phyloP scores from a whole-genome alignment of 2,797 vertebrate genomes.

The Danio albolineatus region DNA sequence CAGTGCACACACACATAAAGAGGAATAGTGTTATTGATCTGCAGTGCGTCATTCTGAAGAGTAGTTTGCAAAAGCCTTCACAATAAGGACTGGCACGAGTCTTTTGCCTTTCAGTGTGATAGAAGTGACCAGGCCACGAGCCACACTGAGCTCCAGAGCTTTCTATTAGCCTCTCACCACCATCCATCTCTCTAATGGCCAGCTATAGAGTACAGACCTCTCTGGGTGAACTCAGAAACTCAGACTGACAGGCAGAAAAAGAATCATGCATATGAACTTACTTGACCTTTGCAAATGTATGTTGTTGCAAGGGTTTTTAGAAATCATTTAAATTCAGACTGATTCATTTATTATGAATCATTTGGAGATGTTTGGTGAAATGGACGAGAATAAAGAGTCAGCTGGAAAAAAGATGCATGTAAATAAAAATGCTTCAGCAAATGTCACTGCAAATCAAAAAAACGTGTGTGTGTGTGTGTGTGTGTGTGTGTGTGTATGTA shows the following conservation, averaged over 20 bases:
- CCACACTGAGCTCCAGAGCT: conserved; percentile 29
- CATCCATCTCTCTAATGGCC: conserved; percentile 39
- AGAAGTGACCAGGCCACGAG: conserved; percentile 19
- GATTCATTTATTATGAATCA: background rate
- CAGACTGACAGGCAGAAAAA: background rate
- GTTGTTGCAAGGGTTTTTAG: background rate
- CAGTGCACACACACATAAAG: background rate
- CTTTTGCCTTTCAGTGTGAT: conserved; percentile 34
- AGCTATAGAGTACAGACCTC: conserved; percentile 25
- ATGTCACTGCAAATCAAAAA: background rate
- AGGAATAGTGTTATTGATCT: conserved; percentile 31
- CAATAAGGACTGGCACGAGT: background rate
- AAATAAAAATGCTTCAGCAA: background rate
- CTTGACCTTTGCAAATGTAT: background rate
- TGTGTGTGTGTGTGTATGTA: too few relatives aligned
- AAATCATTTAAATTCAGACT: background rate
- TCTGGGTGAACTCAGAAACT: conserved; percentile 2
- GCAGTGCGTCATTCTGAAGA: conserved; percentile 40
- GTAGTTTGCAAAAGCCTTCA: background rate
- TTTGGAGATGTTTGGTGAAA: background rate
- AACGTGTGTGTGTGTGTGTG: too few relatives aligned
- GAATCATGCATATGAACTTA: background rate
- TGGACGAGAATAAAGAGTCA: background rate
- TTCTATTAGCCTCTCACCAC: conserved; percentile 47
- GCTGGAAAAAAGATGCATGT: background rate